Evolutionary conservation across 2,797 vertebrate genomes (phyloP).

Genomic region (Hapalemur alaotrensis): DNA sequence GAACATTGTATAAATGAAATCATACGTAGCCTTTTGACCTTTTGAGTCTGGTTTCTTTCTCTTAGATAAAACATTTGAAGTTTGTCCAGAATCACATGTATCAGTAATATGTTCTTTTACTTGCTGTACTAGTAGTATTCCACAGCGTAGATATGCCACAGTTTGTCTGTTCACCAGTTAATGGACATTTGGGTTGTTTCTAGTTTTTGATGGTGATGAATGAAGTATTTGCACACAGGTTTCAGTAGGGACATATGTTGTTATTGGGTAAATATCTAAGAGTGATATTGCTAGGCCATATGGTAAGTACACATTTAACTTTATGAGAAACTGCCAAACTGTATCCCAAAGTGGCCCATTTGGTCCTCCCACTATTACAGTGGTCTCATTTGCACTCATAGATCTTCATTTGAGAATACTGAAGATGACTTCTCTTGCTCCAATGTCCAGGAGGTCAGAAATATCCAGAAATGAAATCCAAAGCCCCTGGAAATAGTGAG

Average conservation of each 20-base stretch:
- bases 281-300: not conserved
- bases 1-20: slow-evolving; percentile 1
- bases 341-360: not conserved
- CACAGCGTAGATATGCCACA: not conserved
- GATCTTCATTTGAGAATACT: not conserved
- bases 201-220: not conserved
- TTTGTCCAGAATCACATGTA: not conserved
- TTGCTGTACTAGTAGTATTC: not conserved
- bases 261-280: not conserved
- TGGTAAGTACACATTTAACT: not conserved
- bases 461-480: not conserved
- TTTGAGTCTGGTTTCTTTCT: not conserved
- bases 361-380: not conserved
- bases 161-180: not conserved
- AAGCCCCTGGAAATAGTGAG: not conserved
- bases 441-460: not conserved
- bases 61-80: not conserved
- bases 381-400: not conserved
- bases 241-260: not conserved
- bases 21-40: not conserved
- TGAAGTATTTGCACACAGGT: not conserved
- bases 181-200: not conserved
- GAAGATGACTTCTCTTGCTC: not conserved
- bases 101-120: not conserved
- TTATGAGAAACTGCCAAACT: not conserved